These are phyloP conservation scores for Erpetoichthys calabaricus DNA, from an alignment of 2,797 vertebrate genomes.

Conservation along the genomic window DNA sequence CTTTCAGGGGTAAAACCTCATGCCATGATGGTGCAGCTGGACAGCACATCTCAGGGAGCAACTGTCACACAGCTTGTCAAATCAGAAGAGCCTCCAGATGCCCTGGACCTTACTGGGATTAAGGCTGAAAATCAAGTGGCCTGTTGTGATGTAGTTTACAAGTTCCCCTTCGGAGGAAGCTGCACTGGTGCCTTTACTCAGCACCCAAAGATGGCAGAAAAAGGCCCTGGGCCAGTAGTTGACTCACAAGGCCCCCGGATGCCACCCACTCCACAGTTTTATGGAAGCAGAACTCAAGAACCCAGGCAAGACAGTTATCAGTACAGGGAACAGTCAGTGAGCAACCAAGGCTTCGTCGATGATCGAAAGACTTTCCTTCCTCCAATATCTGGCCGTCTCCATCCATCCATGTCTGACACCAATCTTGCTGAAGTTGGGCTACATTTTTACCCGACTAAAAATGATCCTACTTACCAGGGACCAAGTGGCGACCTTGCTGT, in stretches of 20 bases:
- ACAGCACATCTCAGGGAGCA: constrained; percentile 48
- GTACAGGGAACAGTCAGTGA: constrained; percentile 57
- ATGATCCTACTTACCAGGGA: constrained; percentile 58
- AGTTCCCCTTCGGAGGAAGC: constrained; percentile 82
- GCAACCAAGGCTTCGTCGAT: constrained; percentile 38
- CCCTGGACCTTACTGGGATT: constrained; percentile 83
- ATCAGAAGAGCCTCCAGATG: constrained; percentile 59
- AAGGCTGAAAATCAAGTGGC: constrained; percentile 85
- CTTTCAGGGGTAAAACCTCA: constrained; percentile 73
- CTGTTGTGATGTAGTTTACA: constrained; percentile 96
- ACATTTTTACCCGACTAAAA: constrained; percentile 62
- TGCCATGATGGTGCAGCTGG: constrained; percentile 88
- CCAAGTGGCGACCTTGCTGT: constrained; percentile 60
- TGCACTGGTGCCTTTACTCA: constrained; percentile 76
- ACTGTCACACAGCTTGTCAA: constrained; percentile 80
- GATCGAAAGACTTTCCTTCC: constrained; percentile 59
- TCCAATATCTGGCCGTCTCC: constrained; percentile 59
- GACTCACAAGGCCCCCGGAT: constrained; percentile 48
- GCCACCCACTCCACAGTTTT: constrained; percentile 45
- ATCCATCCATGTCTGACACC: constrained; percentile 90
- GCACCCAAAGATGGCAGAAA: constrained; percentile 62
- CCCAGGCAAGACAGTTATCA: constrained; percentile 51
- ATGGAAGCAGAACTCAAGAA: constrained; percentile 55
- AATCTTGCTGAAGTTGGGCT: constrained; percentile 74
- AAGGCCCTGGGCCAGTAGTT: constrained; percentile 29